Percentiles rank a stretch among this genome's conserved stretches.
Conservation (phyloP, 2,113 vertebrate species). For the Tachycineta bicolor region DNA sequence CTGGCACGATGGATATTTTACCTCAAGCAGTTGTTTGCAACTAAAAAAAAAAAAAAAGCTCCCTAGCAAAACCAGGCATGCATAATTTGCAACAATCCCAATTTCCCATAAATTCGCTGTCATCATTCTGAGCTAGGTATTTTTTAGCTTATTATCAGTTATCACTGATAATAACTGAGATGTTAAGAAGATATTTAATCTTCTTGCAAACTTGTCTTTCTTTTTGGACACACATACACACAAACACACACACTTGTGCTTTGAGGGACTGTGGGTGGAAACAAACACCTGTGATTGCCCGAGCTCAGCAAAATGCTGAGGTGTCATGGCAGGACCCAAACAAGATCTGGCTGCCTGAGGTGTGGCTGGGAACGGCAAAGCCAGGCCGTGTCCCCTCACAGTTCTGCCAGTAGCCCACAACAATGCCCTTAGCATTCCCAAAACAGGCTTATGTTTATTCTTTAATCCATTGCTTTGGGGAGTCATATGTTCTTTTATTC, state of each 20-base stretch:
- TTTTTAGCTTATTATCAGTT: background rate
- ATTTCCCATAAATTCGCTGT: background rate
- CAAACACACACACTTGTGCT: background rate
- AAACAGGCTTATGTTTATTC: background rate
- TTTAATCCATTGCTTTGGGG: background rate
- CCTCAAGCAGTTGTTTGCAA: background rate
- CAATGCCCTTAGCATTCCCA: background rate
- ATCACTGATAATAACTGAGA: background rate
- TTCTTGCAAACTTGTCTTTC: background rate
- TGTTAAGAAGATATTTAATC: background rate
- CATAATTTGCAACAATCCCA: background rate
- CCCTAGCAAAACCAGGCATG: background rate
- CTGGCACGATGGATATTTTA: background rate
- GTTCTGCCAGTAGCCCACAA: background rate
- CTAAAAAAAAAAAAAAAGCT: background rate
- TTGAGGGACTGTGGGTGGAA: background rate
- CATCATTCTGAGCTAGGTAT: background rate
- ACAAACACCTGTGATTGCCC: background rate
- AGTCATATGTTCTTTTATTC: background rate
- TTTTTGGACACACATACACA: background rate
- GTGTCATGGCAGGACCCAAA: background rate
- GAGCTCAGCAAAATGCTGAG: background rate
- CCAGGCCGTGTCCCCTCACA: background rate
- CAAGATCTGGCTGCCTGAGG: background rate
- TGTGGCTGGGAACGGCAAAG: background rate